Evolutionary conservation across 2,113 vertebrate genomes (phyloP), one percentile per base, ranked within the genome.

Genomic region (Cavia porcellus): DNA sequence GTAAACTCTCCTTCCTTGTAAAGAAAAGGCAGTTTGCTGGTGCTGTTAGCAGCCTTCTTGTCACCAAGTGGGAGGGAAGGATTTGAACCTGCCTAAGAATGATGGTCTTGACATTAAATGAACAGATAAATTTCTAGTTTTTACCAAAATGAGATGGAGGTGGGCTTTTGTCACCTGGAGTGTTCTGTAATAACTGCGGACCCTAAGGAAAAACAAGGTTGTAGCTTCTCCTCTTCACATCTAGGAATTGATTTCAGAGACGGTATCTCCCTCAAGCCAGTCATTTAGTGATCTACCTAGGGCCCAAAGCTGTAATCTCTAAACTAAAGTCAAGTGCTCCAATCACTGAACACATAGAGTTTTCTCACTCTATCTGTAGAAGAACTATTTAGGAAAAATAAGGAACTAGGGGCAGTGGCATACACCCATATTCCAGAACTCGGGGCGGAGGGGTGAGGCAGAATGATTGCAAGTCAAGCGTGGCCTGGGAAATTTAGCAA

Each of bases 351-450:
- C 13, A 32, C 38, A 14, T 11, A 30, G 30, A 24, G 30, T 55
- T 94, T 91, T 81, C 85, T 92, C 15, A 80, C 74, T 7, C 20
- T 86, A 42, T 74, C 28, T 25, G 0, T 61, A 85, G 45, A 79
- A 95, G 47, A 95, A 68, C 86, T 86, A 61, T 32, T 66, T 72
- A 57, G 38, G 66, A 92, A 90, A 45, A 52, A 55, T 13, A 55
- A 77, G 38, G 12, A 45, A 28, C 24, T 75, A 20, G 11, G 22
- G 4, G 2, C 24, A 45, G 66, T 25, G 22, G 22, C 42, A 75
- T 42, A 74, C 3, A 5, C 74, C 42, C 45, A 12, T 45, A 13
- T 14, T 12, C 74, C 11, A 75, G 74, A 28, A 28, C 42, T 52
- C 50, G 50, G 50, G 47, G 47, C 47, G 9, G 47, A 11, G 50